Base-by-base conservation (phyloP, 1,140 invertebrate genomes). In the Rhopalosiphum padi region DNA sequence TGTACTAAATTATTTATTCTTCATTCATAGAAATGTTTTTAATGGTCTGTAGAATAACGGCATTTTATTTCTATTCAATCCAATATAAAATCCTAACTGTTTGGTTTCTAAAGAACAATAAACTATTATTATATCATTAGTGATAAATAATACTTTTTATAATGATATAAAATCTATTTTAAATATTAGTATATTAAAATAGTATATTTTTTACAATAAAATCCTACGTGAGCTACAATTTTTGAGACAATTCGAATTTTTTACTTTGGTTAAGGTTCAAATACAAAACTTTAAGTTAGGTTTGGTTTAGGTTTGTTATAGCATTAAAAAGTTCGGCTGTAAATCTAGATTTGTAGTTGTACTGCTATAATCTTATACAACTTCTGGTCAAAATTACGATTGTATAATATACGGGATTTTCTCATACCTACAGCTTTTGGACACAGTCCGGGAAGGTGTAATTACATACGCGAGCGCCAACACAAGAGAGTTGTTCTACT, bases 391-490 rank as follows among this genome's bases (percentile, higher is more conserved):
- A 21, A 77, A 77, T n/a, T 35, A 35, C 15, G n/a, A 77, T 77
- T 77, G 30, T 77, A 15, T 77, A n/a, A n/a, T 77, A 8, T 18
- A n/a, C n/a, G 15, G 4, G n/a, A 77, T 77, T 23, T 94, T 53
- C 8, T 93, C 35, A 51, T 51, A 41, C 41, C 41, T 41, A 21
- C 41, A 89, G 87, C 85, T 90, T 89, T 93, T 88, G 37, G 85
- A 89, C 25, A 93, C 93, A 0, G 85, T 89, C 2, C 85, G 85
- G 22, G 93, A 93, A 77, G 85, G 85, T 18, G 85, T 93, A 21
- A 89, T 93, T n/a, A 93, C 87, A 22, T 93, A 89, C 46, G 85
- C 87, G 1, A 93, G 85, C 41, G 93, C 85, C 86, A 93, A 90
- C 35, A 93, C 93, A 5, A 89, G 53, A 77, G 85, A 93, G 23